Conservation (phyloP, 2,888 invertebrate species). For the Lithophane ornitopus region DNA sequence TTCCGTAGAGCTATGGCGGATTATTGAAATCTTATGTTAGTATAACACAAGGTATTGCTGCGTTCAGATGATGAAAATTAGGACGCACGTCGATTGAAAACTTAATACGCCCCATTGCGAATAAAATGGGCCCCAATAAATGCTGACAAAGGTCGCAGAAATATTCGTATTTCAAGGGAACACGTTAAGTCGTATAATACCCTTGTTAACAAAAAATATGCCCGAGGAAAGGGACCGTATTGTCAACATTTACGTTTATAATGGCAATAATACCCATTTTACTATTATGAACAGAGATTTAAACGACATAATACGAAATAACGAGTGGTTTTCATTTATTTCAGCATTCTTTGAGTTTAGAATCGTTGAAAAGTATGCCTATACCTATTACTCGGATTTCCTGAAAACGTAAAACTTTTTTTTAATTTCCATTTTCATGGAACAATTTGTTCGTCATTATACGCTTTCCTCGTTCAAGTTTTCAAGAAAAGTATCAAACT, state of each 20-base stretch:
- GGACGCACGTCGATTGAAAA: conserved; percentile 62
- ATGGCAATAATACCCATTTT: conserved; percentile 68
- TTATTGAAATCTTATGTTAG: conserved; percentile 74
- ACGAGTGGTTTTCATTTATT: conserved; percentile 37
- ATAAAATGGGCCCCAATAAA: conserved; percentile 67
- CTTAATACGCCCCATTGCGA: conserved; percentile 51
- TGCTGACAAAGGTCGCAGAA: conserved; percentile 73
- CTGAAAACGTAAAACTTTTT: conserved; percentile 19
- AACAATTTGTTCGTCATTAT: conserved; percentile 47
- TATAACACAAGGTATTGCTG: conserved; percentile 68
- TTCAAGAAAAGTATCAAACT: conserved; percentile 26
- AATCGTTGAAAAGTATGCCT: conserved; percentile 16
- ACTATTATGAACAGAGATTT: conserved; percentile 58
- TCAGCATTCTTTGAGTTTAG: conserved; percentile 16
- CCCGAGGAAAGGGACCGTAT: conserved; percentile 67
- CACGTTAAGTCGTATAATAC: conserved; percentile 73
- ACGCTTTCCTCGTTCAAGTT: conserved; percentile 43
- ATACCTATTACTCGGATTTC: conserved; percentile 12
- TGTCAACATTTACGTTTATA: conserved; percentile 72
- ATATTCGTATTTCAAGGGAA: conserved; percentile 69
- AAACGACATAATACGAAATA: conserved; percentile 43
- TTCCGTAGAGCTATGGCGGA: conserved; percentile 57
- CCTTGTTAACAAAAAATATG: conserved; percentile 76
- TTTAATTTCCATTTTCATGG: conserved; percentile 42
- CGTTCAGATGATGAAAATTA: conserved; percentile 71